These are phyloP conservation scores for Pterostichus madidus DNA, from an alignment of 2,888 invertebrate genomes.

Conservation along the genomic window DNA sequence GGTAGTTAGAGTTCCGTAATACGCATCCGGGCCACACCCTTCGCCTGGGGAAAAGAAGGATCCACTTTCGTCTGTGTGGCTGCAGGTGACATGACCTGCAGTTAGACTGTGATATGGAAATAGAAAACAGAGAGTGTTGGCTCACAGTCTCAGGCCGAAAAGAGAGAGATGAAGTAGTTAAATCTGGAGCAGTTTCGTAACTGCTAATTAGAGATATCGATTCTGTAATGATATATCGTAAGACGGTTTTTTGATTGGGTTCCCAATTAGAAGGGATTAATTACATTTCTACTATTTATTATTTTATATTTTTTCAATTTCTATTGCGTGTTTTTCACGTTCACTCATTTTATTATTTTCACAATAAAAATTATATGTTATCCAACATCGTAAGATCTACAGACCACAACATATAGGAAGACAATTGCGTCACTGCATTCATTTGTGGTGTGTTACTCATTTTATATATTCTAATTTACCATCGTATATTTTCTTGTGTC, in stretches of 20 bases:
- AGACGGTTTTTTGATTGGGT: conserved; percentile 12
- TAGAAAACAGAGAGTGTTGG: conserved; percentile 31
- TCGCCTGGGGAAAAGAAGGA: conserved; percentile 4
- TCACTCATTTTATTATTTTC: not conserved
- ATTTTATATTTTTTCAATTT: conserved; percentile 20
- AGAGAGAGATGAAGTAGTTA: conserved; percentile 8
- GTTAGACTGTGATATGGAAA: not conserved
- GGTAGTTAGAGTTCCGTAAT: conserved; percentile 12
- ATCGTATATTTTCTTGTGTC: too few relatives aligned
- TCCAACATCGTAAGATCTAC: not conserved
- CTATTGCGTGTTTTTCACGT: conserved; percentile 21
- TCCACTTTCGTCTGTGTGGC: not conserved
- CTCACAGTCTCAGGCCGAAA: too few relatives aligned
- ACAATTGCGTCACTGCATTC: too few relatives aligned
- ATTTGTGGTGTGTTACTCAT: too few relatives aligned
- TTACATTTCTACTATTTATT: conserved; percentile 24
- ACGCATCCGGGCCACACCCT: conserved; percentile 3
- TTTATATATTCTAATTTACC: too few relatives aligned
- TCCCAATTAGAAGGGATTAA: conserved; percentile 50
- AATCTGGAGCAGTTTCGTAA: conserved; percentile 63
- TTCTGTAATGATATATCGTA: conserved; percentile 21
- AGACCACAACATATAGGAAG: too few relatives aligned
- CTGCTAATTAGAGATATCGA: conserved; percentile 52
- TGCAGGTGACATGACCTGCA: too few relatives aligned
- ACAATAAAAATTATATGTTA: not conserved